Percentiles rank a stretch among this genome's conserved stretches.
These are phyloP conservation scores for Laticauda colubrina DNA, from an alignment of 2,113 vertebrate species.

Conservation along the genomic window DNA sequence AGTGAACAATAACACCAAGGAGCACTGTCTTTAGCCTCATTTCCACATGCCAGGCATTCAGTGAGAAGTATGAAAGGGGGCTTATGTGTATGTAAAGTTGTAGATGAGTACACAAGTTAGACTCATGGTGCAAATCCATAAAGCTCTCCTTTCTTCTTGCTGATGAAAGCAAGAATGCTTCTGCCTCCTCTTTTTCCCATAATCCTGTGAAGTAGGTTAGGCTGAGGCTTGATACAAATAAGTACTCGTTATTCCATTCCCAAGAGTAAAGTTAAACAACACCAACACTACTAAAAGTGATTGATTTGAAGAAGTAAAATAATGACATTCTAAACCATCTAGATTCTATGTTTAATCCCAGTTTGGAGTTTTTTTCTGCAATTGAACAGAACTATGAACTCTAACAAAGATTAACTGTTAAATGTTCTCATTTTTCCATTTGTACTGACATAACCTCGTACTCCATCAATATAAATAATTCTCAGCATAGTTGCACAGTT, in stretches of 20 bases:
- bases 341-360: not conserved
- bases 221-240: not conserved
- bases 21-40: not conserved
- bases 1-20: not conserved
- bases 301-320: not conserved
- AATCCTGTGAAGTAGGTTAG: not conserved
- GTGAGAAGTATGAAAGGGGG: not conserved
- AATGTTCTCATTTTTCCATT: not conserved
- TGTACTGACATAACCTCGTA: not conserved
- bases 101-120: not conserved
- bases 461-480: not conserved
- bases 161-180: not conserved
- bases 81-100: not conserved
- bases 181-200: not conserved
- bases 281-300: not conserved
- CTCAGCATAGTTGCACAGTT: not conserved
- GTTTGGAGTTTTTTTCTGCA: not conserved
- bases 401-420: not conserved
- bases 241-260: not conserved
- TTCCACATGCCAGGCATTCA: not conserved
- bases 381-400: not conserved
- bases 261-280: not conserved
- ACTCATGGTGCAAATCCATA: not conserved
- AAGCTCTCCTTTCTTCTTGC: not conserved
- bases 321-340: not conserved